Conservation (phyloP, 1,140 invertebrate genomes). For the Drosophila truncata region DNA sequence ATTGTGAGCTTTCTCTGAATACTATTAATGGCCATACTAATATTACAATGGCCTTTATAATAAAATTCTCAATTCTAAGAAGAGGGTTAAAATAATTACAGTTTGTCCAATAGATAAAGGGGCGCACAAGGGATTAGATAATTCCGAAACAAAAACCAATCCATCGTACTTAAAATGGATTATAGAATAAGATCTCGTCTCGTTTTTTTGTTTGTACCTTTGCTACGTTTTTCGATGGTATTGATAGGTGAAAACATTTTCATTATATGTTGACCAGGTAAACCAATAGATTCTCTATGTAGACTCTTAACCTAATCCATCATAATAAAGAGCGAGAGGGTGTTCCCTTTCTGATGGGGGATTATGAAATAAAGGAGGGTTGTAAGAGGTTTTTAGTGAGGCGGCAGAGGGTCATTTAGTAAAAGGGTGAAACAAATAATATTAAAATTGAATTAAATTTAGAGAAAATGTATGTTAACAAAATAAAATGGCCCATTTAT, state of each 20-base stretch:
- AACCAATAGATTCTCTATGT: slow-evolving; percentile 26
- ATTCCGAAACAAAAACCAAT: slow-evolving; percentile 43
- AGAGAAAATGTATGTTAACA: background rate
- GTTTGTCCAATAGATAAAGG: background rate
- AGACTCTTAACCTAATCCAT: slow-evolving; percentile 37
- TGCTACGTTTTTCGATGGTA: slow-evolving; percentile 8
- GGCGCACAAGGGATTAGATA: slow-evolving; percentile 51
- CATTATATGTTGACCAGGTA: slow-evolving; percentile 49
- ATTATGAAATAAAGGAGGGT: background rate
- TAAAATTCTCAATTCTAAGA: no score
- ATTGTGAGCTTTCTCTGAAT: no score
- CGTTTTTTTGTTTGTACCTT: slow-evolving; percentile 7
- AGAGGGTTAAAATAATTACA: background rate
- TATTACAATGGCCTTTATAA: background rate
- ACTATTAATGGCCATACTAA: no score
- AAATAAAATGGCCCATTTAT: background rate
- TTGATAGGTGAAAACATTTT: slow-evolving; percentile 40
- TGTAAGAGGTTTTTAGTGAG: background rate
- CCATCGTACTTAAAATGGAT: slow-evolving; percentile 58
- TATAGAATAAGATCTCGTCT: slow-evolving; percentile 16
- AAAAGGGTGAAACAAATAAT: background rate
- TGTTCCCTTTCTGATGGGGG: slow-evolving; percentile 13
- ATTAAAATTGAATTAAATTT: background rate
- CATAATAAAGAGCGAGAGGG: background rate
- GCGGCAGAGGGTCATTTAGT: background rate